These are phyloP conservation scores for Muntiacus muntjak DNA, from an alignment of 2,113 vertebrate species.

Conservation along the genomic window DNA sequence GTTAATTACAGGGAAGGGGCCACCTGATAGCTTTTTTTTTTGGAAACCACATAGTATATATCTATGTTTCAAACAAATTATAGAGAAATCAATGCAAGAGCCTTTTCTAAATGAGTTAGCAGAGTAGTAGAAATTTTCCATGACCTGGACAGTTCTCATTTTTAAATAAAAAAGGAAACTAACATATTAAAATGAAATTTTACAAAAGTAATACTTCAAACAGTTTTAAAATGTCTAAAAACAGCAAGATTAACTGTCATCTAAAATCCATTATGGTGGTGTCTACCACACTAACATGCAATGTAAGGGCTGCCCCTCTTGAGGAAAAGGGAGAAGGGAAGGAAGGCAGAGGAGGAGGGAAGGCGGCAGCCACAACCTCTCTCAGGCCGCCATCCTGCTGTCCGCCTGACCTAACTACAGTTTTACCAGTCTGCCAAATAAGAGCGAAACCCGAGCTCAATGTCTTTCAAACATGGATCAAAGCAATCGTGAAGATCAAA, in stretches of 20 bases:
- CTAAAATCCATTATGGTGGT: background rate
- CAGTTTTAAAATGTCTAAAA: background rate
- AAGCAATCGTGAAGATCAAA: constrained; percentile 5
- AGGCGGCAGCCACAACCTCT: background rate
- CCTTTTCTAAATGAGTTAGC: constrained; percentile 13
- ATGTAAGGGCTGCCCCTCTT: background rate
- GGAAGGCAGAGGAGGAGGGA: background rate
- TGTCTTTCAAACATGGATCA: background rate
- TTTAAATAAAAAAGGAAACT: constrained; percentile 39
- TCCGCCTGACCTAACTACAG: background rate
- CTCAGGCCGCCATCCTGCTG: background rate
- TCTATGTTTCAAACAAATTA: background rate
- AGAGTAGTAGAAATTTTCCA: constrained; percentile 15
- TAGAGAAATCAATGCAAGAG: background rate
- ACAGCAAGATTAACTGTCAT: background rate
- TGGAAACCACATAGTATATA: background rate
- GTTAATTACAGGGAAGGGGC: background rate
- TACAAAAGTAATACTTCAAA: constrained; percentile 24
- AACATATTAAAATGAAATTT: constrained; percentile 24
- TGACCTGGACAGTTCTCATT: background rate
- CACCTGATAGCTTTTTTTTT: background rate
- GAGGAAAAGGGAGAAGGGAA: background rate
- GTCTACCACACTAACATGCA: background rate
- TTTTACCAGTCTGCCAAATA: background rate
- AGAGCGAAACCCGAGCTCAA: background rate